Percentiles rank a stretch among this genome's conserved stretches.
These are phyloP conservation scores for Agrotis puta DNA, from an alignment of 2,888 invertebrate genomes.

Conservation along the genomic window DNA sequence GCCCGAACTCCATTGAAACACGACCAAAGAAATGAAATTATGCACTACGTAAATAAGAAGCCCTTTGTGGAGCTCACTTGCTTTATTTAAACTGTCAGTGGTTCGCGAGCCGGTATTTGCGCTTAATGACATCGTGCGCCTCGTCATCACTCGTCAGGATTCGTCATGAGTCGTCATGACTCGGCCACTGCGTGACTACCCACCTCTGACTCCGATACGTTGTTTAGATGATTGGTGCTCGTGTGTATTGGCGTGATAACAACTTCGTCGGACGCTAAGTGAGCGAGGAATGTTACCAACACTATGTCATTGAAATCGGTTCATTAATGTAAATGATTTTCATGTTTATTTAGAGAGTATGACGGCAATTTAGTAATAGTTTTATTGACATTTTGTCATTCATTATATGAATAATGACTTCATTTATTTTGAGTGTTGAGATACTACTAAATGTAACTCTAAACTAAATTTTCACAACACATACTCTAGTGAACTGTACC, in stretches of 20 bases:
- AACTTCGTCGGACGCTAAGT: slow-evolving; percentile 17
- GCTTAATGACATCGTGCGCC: slow-evolving; percentile 67
- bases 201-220: slow-evolving; percentile 27
- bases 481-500: neutral
- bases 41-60: slow-evolving; percentile 86
- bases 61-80: slow-evolving; percentile 77
- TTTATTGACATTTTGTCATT: neutral
- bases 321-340: slow-evolving; percentile 45
- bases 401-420: neutral
- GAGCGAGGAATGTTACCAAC: slow-evolving; percentile 38
- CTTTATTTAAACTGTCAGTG: slow-evolving; percentile 80
- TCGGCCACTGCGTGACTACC: slow-evolving; percentile 15
- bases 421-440: neutral
- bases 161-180: slow-evolving; percentile 32
- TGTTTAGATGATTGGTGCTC: slow-evolving; percentile 33
- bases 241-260: slow-evolving; percentile 29
- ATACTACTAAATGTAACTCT: neutral
- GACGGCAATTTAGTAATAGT: neutral
- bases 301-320: slow-evolving; percentile 19
- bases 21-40: slow-evolving; percentile 86
- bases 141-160: slow-evolving; percentile 5
- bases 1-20: slow-evolving; percentile 73
- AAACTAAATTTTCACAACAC: neutral
- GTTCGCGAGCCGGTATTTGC: slow-evolving; percentile 65
- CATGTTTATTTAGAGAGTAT: slow-evolving; percentile 25